phyloP scores from a whole-genome alignment of 1,140 invertebrate species.

The Drosophila parabipectinata region DNA sequence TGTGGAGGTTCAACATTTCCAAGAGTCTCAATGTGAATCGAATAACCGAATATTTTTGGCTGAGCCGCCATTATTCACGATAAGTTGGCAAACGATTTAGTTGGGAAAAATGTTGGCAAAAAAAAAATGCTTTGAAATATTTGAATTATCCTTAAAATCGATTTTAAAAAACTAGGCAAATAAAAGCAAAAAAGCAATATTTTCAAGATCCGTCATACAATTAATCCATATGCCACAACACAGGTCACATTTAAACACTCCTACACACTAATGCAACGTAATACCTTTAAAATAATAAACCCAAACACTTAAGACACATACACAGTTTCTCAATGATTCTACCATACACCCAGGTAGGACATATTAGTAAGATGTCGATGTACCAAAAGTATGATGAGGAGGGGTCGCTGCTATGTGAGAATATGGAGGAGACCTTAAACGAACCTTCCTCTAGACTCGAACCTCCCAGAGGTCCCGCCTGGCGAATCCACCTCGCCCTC shows the following conservation, averaged over 20 bases:
- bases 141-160: too few relatives aligned
- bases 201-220: neutral
- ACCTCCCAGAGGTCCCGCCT: neutral
- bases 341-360: too few relatives aligned
- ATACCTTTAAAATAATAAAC: neutral
- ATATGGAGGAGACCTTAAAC: neutral
- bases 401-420: neutral
- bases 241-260: neutral
- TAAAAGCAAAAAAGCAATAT: neutral
- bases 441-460: neutral
- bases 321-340: too few relatives aligned
- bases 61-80: neutral
- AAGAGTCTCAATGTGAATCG: neutral
- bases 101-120: neutral
- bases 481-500: neutral
- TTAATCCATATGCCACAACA: too few relatives aligned
- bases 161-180: too few relatives aligned
- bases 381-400: neutral
- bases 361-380: neutral
- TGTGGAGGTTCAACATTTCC: neutral
- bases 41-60: slow-evolving; percentile 10
- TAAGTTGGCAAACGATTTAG: neutral
- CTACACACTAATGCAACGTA: neutral
- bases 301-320: too few relatives aligned
- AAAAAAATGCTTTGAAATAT: neutral